Base-by-base conservation (phyloP, 2,113 vertebrate genomes). In the Odocoileus hemionus region DNA sequence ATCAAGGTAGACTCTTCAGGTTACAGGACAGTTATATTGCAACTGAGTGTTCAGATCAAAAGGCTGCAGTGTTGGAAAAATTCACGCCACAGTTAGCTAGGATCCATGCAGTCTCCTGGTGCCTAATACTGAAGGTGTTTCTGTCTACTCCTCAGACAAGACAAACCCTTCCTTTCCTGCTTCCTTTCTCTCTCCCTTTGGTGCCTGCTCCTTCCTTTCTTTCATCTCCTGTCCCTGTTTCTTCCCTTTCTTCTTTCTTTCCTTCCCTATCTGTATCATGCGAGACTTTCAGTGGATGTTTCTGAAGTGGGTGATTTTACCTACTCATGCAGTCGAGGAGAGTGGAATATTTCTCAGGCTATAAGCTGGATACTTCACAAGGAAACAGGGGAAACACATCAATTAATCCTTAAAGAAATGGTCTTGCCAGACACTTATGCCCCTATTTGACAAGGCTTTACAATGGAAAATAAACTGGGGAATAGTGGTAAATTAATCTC, bases 401-500 rank as follows among this genome's bases (percentile, higher is more conserved):
- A 33, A 94, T 67, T 87, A 86, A 92, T 78, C 13, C 1, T 96
- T 58, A 19, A 83, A 54, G 28, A 92, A 94, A 93, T 33, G 60
- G 30, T 89, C 58, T 58, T 80, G 21, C 25, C 25, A 39, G 58
- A 90, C 6, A 3, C 26, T 39, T 78, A 61, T 52, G 10, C 1
- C 33, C 8, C 17, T 94, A 3, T 96, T 88, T 78, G 43, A n/a
- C 47, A 94, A 95, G 64, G 23, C 2, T 85, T 91, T 89, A 60
- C 13, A 92, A 25, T 50, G 5, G 2, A 52, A 97, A 88, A 84
- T 86, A 55, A 96, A 96, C 50, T 57, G 39, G 17, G 2, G 30
- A 97, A 86, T 43, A 33, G 50, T 78, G n/a, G 80, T 19, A 95
- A 91, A 91, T 88, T 55, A 95, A 79, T 89, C 36, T 88, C 92